Conservation (phyloP, 2,888 invertebrate genomes). For the Limnephilus auricula region DNA sequence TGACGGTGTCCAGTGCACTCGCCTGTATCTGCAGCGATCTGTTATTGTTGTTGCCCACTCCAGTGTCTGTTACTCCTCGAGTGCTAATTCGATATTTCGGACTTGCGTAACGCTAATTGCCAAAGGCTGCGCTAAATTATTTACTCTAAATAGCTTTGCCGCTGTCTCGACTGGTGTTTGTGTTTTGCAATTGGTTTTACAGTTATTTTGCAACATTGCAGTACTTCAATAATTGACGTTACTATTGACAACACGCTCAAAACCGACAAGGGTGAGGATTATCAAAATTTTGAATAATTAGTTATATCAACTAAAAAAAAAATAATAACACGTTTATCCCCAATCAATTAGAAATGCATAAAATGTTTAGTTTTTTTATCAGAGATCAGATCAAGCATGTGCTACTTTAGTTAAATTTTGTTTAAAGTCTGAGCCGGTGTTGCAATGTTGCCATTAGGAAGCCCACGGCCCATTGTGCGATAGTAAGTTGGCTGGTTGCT, state of each 20-base stretch:
- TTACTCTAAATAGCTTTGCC: constrained; percentile 2
- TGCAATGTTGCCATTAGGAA: constrained; percentile 36
- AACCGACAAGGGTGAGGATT: constrained; percentile 23
- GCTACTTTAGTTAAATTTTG: constrained; percentile 27
- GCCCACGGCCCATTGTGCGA: constrained; percentile 36
- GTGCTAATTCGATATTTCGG: constrained; percentile 11
- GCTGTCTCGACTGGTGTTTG: constrained; percentile 7
- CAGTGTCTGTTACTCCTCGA: neutral
- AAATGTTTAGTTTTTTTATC: neutral
- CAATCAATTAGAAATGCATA: neutral
- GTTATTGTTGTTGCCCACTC: constrained; percentile 12
- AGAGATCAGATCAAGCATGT: neutral
- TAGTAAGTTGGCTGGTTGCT: neutral
- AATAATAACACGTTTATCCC: neutral
- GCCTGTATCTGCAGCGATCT: neutral
- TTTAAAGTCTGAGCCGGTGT: constrained; percentile 31
- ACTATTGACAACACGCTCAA: constrained; percentile 17
- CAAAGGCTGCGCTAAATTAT: constrained; percentile 28
- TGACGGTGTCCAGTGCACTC: neutral
- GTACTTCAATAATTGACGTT: constrained; percentile 26
- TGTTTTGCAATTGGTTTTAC: constrained; percentile 22
- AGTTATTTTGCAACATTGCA: constrained; percentile 32
- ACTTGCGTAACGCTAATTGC: constrained; percentile 37
- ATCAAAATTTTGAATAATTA: neutral
- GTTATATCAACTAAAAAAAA: neutral